Base-by-base conservation (phyloP, 2,888 invertebrate genomes). In the Lithophane ornitopus region DNA sequence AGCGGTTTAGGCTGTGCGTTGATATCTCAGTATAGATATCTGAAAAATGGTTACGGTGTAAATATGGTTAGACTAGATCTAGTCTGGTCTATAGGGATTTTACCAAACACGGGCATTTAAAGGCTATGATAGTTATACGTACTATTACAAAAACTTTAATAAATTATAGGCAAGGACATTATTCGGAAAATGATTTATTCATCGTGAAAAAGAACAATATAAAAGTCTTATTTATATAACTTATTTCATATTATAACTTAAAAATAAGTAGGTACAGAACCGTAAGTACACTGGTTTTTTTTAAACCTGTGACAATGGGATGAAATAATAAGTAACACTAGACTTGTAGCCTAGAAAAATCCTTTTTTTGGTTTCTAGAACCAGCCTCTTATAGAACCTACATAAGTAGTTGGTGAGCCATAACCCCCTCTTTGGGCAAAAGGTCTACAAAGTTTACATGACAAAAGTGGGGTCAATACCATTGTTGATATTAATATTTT, bases 191-290 rank as follows among this genome's bases (percentile, higher is more conserved):
- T 14, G 0, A 52, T 82, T 71, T 84, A 74, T 80, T 80, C 1
- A 66, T 70, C 11, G 16, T 70, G 34, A 65, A 82, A 82, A 81
- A 71, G 61, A 70, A 69, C 56, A 82, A 74, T 74, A 74, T 19
- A 71, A 69, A 74, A 71, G 28, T 41, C 63, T 61, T 78, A 73
- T 56, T 14, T 61, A 61, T 16, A 14, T 63, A 62, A 61, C 66
- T 56, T 62, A 67, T 46, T 12, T 28, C 16, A 46, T 46, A 59
- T 26, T 54, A 59, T n/a, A 34, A 59, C 39, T 54, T 56, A 46
- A 65, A 56, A 68, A 46, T 44, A 46, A 28, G 7, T 69, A 63
- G 44, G 26, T 46, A 74, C 19, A 34, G 6, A 22, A 41, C n/a
- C 9, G 8, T 49, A 41, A 46, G 22, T 67, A 61, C 44, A 75